Evolutionary conservation across 2,797 vertebrate species (phyloP), one percentile per base, ranked within the genome.

Genomic region (Malurus leucopterus): DNA sequence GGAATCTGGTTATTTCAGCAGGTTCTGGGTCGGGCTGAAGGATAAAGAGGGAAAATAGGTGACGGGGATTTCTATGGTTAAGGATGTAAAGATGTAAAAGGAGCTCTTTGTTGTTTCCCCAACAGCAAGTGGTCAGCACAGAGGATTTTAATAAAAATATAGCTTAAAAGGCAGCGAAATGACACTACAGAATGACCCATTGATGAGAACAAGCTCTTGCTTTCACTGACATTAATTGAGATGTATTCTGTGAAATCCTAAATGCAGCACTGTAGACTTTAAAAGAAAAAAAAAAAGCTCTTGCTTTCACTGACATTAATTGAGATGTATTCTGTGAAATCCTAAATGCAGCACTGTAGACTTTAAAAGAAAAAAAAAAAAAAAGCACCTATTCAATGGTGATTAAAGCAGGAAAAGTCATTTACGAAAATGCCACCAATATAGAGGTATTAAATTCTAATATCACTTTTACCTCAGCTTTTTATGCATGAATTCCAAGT

Each of bases 141-240:
- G 58, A 70, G 32, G 19, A 82, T 76, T 94, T 88, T 79, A 51
- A 88, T 86, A 50, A 78, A 92, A 85, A 83, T 86, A 92, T 61
- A 18, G 12, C 30, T 49, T 57, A 84, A 88, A 83, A 89, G 46
- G 43, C 53, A 89, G 68, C 8, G 70, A 94, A 90, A 64, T 40
- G 38, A 58, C 40, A 47, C 36, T 27, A 57, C 20, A 84, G 82
- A 91, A 73, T 70, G 50, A 89, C 32, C 67, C 76, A 79, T 30
- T 86, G 79, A 86, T 43, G 40, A 90, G 63, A 91, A 90, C 30
- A 90, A 80, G 40, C 32, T 89, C 57, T 46, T 62, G 71, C 57
- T 89, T 92, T 94, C 85, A 82, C 3, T 64, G 51, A 44, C 63
- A 47, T 72, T 73, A 88, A 86, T 78, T 86, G 86, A 90, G 41